Evolutionary conservation across 2,888 invertebrate species (phyloP).

Genomic region (Sarcophaga variegata): DNA sequence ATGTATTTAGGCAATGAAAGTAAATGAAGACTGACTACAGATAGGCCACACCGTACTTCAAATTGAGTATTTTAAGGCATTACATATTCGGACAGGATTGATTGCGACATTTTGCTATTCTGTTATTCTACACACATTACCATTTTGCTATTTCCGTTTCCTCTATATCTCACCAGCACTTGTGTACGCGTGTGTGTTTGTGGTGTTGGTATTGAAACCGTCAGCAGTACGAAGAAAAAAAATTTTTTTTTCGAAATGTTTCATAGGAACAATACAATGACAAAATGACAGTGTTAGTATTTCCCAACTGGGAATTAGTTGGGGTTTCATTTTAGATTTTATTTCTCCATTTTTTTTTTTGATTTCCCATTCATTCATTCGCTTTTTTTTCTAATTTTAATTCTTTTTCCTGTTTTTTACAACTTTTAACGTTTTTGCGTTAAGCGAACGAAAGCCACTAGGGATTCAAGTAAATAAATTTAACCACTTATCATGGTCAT

Average conservation of each 20-base stretch:
- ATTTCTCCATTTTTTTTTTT: neutral
- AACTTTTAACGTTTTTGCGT: neutral
- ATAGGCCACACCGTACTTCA: no score
- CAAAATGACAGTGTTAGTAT: conserved; percentile 51
- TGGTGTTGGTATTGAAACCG: conserved; percentile 13
- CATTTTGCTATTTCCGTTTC: conserved; percentile 51
- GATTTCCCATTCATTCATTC: conserved; percentile 2
- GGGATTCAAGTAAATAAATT: conserved; percentile 64
- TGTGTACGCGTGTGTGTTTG: conserved; percentile 2
- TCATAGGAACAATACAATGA: conserved; percentile 36
- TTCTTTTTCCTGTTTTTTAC: conserved; percentile 1
- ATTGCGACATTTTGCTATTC: no score
- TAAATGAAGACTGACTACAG: no score
- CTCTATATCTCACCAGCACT: conserved; percentile 24
- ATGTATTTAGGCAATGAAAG: no score
- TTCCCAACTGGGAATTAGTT: conserved; percentile 59
- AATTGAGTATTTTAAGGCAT: no score
- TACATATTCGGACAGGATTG: no score
- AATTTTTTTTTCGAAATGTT: conserved; percentile 24
- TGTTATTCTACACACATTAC: neutral
- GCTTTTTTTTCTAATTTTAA: neutral
- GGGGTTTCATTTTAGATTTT: conserved; percentile 44
- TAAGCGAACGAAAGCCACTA: conserved; percentile 32
- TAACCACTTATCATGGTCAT: conserved; percentile 78
- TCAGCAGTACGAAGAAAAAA: neutral